phyloP scores from a whole-genome alignment of 1,140 invertebrate genomes.

The Pseudomyrmex gracilis region DNA sequence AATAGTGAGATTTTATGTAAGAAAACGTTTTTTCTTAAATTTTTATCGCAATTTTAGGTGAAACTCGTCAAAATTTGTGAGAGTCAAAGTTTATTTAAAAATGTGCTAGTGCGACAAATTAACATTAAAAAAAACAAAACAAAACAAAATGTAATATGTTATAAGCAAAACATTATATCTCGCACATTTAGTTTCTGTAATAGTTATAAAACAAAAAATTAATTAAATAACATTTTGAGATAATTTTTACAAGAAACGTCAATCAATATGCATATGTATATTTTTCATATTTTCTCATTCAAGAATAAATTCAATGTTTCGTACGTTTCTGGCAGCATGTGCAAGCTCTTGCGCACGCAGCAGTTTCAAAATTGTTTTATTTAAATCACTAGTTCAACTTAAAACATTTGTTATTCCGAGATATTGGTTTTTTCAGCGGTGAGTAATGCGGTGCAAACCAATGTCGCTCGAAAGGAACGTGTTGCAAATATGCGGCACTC shows the following conservation, averaged over 20 bases:
- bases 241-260: conserved; percentile 1
- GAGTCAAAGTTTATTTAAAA: neutral
- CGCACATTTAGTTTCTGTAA: neutral
- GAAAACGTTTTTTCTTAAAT: no score
- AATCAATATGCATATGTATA: neutral
- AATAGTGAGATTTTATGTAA: conserved; percentile 5
- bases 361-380: conserved; percentile 19
- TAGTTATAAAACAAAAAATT: neutral
- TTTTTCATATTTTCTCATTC: neutral
- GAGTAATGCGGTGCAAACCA: neutral
- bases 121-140: no score
- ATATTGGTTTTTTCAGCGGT: neutral
- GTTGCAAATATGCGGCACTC: conserved; percentile 15
- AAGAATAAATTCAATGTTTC: neutral
- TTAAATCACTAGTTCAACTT: neutral
- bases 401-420: neutral
- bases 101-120: no score
- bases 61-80: neutral
- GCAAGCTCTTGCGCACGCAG: neutral
- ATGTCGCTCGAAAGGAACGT: neutral
- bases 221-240: neutral
- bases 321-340: neutral
- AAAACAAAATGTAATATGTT: neutral
- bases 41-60: no score
- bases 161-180: neutral